Conservation (phyloP, 1,140 invertebrate species). For the Euborellia annulipes region DNA sequence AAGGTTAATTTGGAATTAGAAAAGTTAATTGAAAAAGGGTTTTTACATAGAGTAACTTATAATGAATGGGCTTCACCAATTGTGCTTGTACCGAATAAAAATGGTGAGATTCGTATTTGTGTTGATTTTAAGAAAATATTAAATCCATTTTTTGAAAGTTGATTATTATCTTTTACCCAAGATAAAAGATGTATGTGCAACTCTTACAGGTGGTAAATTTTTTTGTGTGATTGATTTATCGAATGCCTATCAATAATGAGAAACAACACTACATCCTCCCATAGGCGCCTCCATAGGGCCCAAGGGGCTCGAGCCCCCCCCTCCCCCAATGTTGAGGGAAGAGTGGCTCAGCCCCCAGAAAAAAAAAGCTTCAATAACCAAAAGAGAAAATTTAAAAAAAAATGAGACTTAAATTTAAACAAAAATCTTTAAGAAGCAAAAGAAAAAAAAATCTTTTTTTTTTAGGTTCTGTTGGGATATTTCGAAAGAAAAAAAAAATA, state of each 20-base stretch:
- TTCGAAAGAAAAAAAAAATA: too few species aligned
- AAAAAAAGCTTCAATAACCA: too few species aligned
- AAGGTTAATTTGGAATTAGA: constrained; percentile 4
- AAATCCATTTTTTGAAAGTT: background rate
- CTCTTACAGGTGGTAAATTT: background rate
- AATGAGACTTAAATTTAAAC: too few species aligned
- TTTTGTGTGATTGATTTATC: constrained; percentile 4
- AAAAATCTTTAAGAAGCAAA: too few species aligned
- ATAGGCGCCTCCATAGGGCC: too few species aligned
- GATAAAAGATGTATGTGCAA: constrained; percentile 1
- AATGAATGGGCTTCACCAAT: constrained; percentile 24
- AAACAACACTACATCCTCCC: too few species aligned
- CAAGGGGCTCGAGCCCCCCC: too few species aligned
- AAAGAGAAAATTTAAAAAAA: too few species aligned
- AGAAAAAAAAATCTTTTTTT: too few species aligned
- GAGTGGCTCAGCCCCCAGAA: too few species aligned
- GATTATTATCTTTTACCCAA: constrained; percentile 3
- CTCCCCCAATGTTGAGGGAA: too few species aligned
- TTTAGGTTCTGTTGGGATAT: too few species aligned
- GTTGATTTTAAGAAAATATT: constrained; percentile 19
- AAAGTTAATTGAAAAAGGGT: background rate
- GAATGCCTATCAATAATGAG: constrained; percentile 1
- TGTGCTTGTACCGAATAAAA: constrained; percentile 18
- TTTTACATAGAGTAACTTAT: constrained; percentile 9
- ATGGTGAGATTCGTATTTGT: constrained; percentile 20